A percentile compares a stretch with the other conserved stretches of the same genome.
phyloP scores from a whole-genome alignment of 2,113 vertebrate genomes.

The Caloenas nicobarica region DNA sequence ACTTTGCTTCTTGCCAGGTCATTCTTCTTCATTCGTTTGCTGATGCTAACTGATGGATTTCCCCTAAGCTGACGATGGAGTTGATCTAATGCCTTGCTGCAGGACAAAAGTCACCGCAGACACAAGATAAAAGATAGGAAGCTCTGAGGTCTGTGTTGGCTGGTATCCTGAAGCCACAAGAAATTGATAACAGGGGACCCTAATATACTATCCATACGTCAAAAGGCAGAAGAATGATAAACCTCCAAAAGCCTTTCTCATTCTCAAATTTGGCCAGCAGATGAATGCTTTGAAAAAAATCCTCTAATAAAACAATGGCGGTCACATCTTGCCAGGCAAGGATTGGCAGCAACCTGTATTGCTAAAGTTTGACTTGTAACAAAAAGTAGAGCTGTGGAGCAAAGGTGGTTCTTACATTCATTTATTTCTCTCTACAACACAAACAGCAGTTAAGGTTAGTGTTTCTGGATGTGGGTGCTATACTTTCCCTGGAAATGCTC shows the following conservation, averaged over 20 bases:
- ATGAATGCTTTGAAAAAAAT: neutral
- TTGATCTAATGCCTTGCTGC: conserved; percentile 41
- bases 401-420: neutral
- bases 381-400: neutral
- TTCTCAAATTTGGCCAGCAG: conserved; percentile 21
- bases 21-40: conserved; percentile 55
- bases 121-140: conserved; percentile 53
- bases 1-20: conserved; percentile 51
- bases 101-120: conserved; percentile 26
- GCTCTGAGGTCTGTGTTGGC: conserved; percentile 41
- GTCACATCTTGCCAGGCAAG: neutral
- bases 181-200: conserved; percentile 29
- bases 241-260: neutral
- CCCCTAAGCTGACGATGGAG: conserved; percentile 2
- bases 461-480: neutral
- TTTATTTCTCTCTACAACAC: neutral
- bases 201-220: neutral
- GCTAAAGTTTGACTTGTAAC: neutral
- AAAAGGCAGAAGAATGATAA: conserved; percentile 47
- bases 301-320: neutral
- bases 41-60: conserved; percentile 68
- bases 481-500: neutral
- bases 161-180: conserved; percentile 49
- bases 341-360: neutral
- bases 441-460: neutral